Percentiles rank a stretch among this genome's conserved stretches.
Evolutionary conservation across 1,140 invertebrate genomes (phyloP).

Genomic region (Camponotus floridanus): DNA sequence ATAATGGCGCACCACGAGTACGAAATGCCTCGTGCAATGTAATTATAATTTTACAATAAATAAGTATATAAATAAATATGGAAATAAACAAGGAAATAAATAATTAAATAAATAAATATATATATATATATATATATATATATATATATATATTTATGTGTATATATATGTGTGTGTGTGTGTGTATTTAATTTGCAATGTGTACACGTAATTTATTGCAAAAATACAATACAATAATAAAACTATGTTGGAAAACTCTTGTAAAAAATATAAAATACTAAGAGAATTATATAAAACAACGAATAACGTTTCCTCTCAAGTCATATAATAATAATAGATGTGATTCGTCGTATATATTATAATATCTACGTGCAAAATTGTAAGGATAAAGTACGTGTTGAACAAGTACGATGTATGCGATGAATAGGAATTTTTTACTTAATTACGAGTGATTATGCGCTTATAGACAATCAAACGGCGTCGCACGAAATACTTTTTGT

Average conservation of each 20-base stretch:
- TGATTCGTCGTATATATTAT: neutral
- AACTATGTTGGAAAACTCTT: neutral
- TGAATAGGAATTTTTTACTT: slow-evolving; percentile 2
- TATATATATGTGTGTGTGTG: neutral
- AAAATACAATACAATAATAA: slow-evolving; percentile 46
- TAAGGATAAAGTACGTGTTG: neutral
- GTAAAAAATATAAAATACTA: neutral
- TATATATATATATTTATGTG: neutral
- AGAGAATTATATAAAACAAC: neutral
- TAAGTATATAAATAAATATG: neutral
- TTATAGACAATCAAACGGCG: slow-evolving; percentile 24
- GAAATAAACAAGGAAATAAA: neutral
- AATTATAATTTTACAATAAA: slow-evolving; percentile 64
- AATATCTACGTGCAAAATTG: neutral
- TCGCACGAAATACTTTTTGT: slow-evolving; percentile 66
- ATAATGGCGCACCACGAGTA: slow-evolving; percentile 64
- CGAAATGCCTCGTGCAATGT: slow-evolving; percentile 58
- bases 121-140: slow-evolving; percentile 32
- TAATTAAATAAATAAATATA: neutral
- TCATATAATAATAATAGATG: neutral
- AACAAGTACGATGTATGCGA: neutral
- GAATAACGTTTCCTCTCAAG: neutral
- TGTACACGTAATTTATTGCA: slow-evolving; percentile 13
- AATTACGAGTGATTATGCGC: slow-evolving; percentile 10
- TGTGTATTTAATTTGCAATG: neutral